These are phyloP conservation scores for Epinephelus coioides DNA, from an alignment of 2,797 vertebrate genomes.

Conservation along the genomic window DNA sequence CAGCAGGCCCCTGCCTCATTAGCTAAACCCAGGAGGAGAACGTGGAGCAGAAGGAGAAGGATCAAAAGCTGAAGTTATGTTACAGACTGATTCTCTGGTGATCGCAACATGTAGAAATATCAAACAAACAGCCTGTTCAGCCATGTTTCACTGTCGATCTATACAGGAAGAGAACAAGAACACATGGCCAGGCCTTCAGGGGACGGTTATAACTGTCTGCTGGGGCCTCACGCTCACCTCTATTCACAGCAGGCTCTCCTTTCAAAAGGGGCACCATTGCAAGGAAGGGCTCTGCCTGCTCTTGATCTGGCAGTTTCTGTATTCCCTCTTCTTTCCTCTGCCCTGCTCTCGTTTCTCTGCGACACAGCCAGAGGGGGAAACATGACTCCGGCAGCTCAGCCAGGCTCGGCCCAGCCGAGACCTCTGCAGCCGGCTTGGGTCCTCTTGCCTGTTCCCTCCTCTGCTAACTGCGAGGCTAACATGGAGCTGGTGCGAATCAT, in stretches of 20 bases:
- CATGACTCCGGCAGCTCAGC: conserved; percentile 72
- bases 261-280: conserved; percentile 52
- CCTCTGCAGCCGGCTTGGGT: conserved; percentile 49
- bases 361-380: conserved; percentile 77
- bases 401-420: conserved; percentile 51
- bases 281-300: conserved; percentile 47
- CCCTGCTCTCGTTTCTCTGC: conserved; percentile 71
- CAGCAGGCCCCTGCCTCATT: conserved; percentile 45
- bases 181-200: conserved; percentile 33
- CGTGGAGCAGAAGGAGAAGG: conserved; percentile 10
- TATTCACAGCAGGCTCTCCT: conserved; percentile 55
- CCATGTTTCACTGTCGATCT: conserved; percentile 8
- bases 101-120: neutral
- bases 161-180: conserved; percentile 26
- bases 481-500: conserved; percentile 16
- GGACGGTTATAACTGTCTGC: conserved; percentile 44
- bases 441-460: conserved; percentile 31
- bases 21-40: conserved; percentile 22
- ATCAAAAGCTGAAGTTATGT: conserved; percentile 7
- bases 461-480: conserved; percentile 22
- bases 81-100: neutral
- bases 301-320: conserved; percentile 50
- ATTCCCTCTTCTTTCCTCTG: conserved; percentile 48
- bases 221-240: conserved; percentile 58
- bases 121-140: conserved; percentile 6